Evolutionary conservation across 2,113 vertebrate genomes (phyloP).

Genomic region (Elachura formosa): DNA sequence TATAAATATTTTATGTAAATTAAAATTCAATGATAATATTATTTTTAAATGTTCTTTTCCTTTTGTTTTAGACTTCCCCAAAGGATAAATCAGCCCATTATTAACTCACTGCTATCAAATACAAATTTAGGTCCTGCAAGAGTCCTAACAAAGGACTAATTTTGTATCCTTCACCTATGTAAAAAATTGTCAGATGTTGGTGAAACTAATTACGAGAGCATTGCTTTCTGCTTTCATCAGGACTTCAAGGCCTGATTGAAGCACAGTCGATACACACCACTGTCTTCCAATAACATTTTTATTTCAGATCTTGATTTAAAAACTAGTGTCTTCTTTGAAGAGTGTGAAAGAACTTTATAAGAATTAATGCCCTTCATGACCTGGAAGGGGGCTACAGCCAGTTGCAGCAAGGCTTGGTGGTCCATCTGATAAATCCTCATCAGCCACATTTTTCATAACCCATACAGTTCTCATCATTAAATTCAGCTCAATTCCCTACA

Average conservation of each 20-base stretch:
- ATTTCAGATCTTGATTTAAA: not conserved
- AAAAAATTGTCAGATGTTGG: not conserved
- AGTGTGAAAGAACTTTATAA: not conserved
- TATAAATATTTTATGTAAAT: not conserved
- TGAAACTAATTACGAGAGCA: not conserved
- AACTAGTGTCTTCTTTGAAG: not conserved
- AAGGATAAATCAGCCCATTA: not conserved
- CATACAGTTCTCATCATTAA: not conserved
- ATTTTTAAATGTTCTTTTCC: not conserved
- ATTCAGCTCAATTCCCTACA: not conserved
- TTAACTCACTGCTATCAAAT: not conserved
- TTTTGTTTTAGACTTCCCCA: not conserved
- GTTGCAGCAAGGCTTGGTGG: not conserved
- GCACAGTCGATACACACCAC: not conserved
- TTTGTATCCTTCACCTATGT: not conserved
- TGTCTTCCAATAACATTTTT: not conserved
- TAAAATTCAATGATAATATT: not conserved
- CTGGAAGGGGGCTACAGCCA: not conserved
- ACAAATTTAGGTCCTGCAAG: not conserved
- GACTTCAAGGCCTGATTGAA: constrained; percentile 24
- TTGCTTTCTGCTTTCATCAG: constrained; percentile 20
- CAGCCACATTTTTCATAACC: not conserved
- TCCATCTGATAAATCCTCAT: not conserved
- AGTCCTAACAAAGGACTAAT: not conserved
- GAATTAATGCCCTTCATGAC: not conserved